phyloP scores from a whole-genome alignment of 2,797 vertebrate genomes.

The Coreius guichenoti region DNA sequence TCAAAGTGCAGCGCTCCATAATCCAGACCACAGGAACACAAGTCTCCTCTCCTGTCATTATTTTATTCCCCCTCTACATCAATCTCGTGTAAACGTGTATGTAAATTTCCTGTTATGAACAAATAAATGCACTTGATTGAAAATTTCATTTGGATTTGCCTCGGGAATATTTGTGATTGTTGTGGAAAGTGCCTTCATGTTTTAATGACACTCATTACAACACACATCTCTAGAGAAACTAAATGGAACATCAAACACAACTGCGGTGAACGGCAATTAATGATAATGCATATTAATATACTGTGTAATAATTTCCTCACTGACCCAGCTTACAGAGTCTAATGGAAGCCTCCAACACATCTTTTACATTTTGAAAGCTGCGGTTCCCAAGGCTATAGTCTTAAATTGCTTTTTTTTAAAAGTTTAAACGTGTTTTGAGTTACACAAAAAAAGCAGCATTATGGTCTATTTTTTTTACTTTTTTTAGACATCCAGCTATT shows the following conservation, averaged over 20 bases:
- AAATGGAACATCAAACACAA: constrained; percentile 20
- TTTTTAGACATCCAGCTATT: background rate
- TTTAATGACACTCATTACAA: constrained; percentile 25
- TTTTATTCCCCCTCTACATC: constrained; percentile 33
- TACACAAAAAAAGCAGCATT: background rate
- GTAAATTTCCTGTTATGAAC: constrained; percentile 67
- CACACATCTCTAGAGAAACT: background rate
- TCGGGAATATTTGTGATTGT: background rate
- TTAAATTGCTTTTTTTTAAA: constrained; percentile 10
- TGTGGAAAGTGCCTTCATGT: background rate
- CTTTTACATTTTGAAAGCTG: background rate
- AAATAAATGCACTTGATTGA: constrained; percentile 75
- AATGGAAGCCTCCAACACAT: background rate
- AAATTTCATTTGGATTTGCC: constrained; percentile 38
- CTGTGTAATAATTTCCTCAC: constrained; percentile 6
- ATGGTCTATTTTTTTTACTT: background rate
- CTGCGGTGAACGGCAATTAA: constrained; percentile 17
- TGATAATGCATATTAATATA: constrained; percentile 37
- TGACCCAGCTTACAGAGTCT: constrained; percentile 17
- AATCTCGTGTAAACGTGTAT: constrained; percentile 62
- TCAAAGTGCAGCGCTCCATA: background rate
- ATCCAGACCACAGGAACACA: background rate
- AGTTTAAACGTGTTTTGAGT: background rate
- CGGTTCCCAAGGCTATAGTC: background rate
- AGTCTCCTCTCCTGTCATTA: background rate